Evolutionary conservation across 2,113 vertebrate species (phyloP).

Genomic region (Vanacampus margaritifer): DNA sequence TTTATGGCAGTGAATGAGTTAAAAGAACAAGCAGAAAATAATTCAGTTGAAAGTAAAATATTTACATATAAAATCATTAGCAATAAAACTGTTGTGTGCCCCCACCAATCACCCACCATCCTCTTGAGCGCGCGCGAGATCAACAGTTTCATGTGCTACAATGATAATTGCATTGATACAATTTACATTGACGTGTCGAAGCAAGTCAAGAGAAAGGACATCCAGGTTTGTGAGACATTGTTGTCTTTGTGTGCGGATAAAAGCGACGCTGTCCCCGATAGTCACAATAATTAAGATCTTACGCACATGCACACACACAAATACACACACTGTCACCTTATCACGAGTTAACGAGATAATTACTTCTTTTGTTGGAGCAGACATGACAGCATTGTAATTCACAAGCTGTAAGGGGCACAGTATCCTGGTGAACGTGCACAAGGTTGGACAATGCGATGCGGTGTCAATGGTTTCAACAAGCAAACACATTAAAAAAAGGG

Average conservation of each 20-base stretch:
- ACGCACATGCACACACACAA: slow-evolving; percentile 1
- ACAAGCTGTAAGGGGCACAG: slow-evolving; percentile 10
- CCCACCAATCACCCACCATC: too few species aligned
- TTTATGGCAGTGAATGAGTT: too few species aligned
- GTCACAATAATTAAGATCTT: not conserved
- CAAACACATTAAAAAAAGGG: not conserved
- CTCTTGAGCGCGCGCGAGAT: not conserved
- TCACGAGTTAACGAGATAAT: slow-evolving; percentile 29
- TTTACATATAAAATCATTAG: too few species aligned
- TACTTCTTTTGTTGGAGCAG: slow-evolving; percentile 24
- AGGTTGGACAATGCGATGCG: not conserved
- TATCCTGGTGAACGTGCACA: not conserved
- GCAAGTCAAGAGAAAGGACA: not conserved
- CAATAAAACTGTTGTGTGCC: too few species aligned
- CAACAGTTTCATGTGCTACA: not conserved
- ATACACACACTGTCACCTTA: slow-evolving; percentile 3
- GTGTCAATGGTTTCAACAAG: not conserved
- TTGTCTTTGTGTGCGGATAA: not conserved
- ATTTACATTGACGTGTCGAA: not conserved
- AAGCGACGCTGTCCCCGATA: not conserved
- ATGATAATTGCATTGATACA: not conserved
- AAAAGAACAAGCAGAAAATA: not conserved
- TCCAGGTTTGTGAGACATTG: not conserved
- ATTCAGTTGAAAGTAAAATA: too few species aligned
- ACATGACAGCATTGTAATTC: slow-evolving; percentile 20